Evolutionary conservation across 2,113 vertebrate genomes (phyloP).

Genomic region (Pseudois nayaur): DNA sequence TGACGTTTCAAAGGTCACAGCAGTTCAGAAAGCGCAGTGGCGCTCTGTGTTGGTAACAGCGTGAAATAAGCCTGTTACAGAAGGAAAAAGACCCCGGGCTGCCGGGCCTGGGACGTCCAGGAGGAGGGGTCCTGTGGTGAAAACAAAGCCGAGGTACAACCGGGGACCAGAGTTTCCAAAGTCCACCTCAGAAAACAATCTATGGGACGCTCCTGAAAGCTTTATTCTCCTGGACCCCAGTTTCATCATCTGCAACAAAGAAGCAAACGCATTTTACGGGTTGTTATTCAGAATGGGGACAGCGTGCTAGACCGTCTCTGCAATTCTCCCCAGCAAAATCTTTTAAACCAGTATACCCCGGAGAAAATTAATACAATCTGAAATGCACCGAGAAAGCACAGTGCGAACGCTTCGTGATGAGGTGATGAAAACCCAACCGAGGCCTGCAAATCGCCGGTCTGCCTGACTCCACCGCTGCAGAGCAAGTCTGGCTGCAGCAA

Average conservation of each 20-base stretch:
- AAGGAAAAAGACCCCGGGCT: not conserved
- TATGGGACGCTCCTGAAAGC: not conserved
- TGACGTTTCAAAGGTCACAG: not conserved
- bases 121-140: not conserved
- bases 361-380: not conserved
- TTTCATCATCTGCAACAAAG: not conserved
- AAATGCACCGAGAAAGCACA: not conserved
- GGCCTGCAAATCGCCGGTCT: not conserved
- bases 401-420: not conserved
- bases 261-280: not conserved
- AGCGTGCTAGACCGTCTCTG: not conserved
- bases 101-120: not conserved
- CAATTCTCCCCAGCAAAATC: not conserved
- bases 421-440: not conserved
- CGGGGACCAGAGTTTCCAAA: not conserved
- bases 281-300: not conserved
- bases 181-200: not conserved
- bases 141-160: not conserved
- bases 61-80: not conserved
- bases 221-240: not conserved
- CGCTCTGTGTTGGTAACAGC: not conserved
- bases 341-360: not conserved
- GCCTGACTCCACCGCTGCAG: not conserved
- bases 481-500: not conserved
- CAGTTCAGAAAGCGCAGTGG: not conserved